Evolutionary conservation across 2,888 invertebrate genomes (phyloP), one percentile per base, ranked within the genome.

Genomic region (Allolobophora icterica): DNA sequence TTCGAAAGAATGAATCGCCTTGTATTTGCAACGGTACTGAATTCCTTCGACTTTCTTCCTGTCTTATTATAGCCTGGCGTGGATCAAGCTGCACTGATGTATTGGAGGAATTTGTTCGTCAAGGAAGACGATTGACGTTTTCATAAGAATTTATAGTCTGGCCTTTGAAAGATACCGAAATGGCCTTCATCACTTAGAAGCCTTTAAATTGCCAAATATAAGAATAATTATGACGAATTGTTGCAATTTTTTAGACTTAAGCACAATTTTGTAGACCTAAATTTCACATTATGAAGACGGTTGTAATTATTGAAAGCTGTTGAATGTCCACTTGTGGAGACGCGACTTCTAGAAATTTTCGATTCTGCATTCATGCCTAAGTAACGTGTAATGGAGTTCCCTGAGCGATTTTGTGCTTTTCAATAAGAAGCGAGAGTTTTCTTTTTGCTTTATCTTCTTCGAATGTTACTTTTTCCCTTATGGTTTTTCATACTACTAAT

Each of bases 151-250:
- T n/a, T 71, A n/a, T 52, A n/a, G 8, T 71, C 30, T 71, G 71
- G 71, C 71, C 71, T 71, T 71, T 52, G 71, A 71, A n/a, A 71
- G 4, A 71, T 71, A 71, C 71, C 71, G 71, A 71, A 71, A 71
- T 71, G 71, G 71, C 71, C 71, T 71, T 71, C n/a, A n/a, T 71
- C n/a, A 71, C 71, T 71, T 71, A 71, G 71, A 30, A 30, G 71
- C 71, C 71, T 71, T 71, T 71, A n/a, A 30, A n/a, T 71, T 71
- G 71, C 8, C 71, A 71, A 71, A 71, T n/a, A 30, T n/a, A 8
- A 71, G n/a, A n/a, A n/a, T 30, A 1, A 71, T n/a, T 71, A 71
- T 8, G n/a, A 71, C 30, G 30, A 71, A 71, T 71, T 52, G n/a
- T 71, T 71, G 6, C 71, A 71, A n/a, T 71, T n/a, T 71, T n/a